Evolutionary conservation across 2,113 vertebrate species (phyloP).

Genomic region (Tretioscincus oriximinensis): DNA sequence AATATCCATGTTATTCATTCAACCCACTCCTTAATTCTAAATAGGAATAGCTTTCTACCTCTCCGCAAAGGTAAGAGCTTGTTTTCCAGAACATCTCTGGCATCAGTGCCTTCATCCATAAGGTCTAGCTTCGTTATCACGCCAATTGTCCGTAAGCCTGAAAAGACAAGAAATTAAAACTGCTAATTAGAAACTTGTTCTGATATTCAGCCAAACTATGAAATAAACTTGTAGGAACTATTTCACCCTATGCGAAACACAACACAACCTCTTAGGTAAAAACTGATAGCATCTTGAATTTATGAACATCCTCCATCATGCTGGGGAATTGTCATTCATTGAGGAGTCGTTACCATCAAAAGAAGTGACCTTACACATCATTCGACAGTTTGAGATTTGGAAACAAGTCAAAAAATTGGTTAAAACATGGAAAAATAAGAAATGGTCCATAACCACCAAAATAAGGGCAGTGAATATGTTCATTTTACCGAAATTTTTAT

Average conservation of each 20-base stretch:
- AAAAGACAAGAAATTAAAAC: neutral
- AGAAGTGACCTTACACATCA: no score
- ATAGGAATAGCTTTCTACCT: conserved; percentile 71
- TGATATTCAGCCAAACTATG: rapidly evolving
- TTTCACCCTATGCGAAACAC: neutral
- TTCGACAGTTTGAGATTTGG: no score
- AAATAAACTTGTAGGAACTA: neutral
- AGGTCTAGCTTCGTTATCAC: conserved; percentile 96
- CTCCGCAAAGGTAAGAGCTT: conserved; percentile 91
- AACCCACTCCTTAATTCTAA: neutral
- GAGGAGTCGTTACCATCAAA: no score
- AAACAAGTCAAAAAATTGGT: no score
- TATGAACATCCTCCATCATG: neutral
- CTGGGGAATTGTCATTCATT: neutral
- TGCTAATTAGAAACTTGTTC: neutral
- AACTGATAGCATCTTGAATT: neutral
- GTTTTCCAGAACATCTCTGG: conserved; percentile 92
- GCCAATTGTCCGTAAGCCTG: conserved; percentile 92
- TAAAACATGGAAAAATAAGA: no score
- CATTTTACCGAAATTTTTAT: no score
- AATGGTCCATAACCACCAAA: no score
- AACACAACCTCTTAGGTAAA: neutral
- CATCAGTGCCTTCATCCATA: conserved; percentile 96
- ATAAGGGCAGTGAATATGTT: no score
- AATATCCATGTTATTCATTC: neutral